Conservation (phyloP, 1,140 invertebrate species). For the Meloidogyne chitwoodi region DNA sequence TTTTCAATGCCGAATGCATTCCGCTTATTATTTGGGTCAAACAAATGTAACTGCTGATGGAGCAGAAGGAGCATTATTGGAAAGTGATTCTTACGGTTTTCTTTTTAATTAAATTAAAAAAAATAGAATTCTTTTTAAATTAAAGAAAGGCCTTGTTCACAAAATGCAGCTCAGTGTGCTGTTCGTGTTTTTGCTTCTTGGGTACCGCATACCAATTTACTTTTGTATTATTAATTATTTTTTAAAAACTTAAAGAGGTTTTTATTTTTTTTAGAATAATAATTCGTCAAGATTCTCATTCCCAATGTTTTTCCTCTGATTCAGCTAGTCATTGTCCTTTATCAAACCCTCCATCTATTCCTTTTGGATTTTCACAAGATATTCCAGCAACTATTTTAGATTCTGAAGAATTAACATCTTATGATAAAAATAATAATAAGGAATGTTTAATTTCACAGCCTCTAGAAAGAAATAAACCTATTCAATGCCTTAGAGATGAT, state of each 20-base stretch:
- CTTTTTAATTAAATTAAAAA: slow-evolving; percentile 29
- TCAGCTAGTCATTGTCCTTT: slow-evolving; percentile 28
- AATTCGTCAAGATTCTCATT: slow-evolving; percentile 23
- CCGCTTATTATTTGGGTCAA: slow-evolving; percentile 27
- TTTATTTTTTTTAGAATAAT: neutral
- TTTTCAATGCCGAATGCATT: slow-evolving; percentile 20
- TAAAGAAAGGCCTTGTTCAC: slow-evolving; percentile 50
- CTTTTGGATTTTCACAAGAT: slow-evolving; percentile 27
- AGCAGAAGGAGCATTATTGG: slow-evolving; percentile 13
- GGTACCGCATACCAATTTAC: slow-evolving; percentile 50
- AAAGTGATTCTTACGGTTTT: slow-evolving; percentile 23
- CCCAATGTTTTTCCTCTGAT: slow-evolving; percentile 19
- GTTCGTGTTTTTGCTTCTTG: slow-evolving; percentile 57
- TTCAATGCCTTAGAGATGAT: slow-evolving; percentile 34
- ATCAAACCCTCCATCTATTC: slow-evolving; percentile 19
- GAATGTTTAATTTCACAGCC: slow-evolving; percentile 13
- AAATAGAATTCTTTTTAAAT: neutral
- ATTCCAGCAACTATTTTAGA: neutral
- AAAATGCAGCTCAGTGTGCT: slow-evolving; percentile 54
- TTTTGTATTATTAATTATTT: slow-evolving; percentile 40
- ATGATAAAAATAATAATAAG: neutral
- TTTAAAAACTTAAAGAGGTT: neutral
- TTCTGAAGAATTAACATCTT: neutral
- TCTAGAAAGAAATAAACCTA: slow-evolving; percentile 26
- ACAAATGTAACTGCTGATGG: slow-evolving; percentile 8